A percentile compares a stretch with the other conserved stretches of the same genome.
phyloP scores from a whole-genome alignment of 2,888 invertebrate genomes.

The Tineola bisselliella region DNA sequence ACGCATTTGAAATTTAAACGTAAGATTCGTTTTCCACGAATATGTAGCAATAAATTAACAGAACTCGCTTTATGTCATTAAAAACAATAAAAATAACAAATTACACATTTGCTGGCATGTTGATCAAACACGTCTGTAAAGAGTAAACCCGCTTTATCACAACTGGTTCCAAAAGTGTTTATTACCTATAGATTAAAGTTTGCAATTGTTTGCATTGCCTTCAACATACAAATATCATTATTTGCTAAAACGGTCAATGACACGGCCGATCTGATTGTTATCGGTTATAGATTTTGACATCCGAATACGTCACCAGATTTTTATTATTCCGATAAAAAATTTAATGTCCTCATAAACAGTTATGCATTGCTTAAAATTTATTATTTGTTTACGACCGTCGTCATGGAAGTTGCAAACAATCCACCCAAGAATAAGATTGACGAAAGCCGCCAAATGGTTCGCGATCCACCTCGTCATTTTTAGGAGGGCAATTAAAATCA shows the following conservation, averaged over 20 bases:
- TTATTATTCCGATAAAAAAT: neutral
- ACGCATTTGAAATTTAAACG: neutral
- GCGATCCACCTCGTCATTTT: too few relatives aligned
- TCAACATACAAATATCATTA: neutral
- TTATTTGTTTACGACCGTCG: neutral
- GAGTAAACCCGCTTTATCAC: neutral
- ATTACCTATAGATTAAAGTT: neutral
- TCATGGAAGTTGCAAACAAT: too few relatives aligned
- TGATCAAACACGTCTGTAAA: slow-evolving; percentile 1
- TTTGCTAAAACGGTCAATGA: neutral
- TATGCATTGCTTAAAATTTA: neutral
- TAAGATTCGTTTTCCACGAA: neutral
- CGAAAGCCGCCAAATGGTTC: neutral
- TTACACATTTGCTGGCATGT: slow-evolving; percentile 1
- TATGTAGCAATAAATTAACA: neutral
- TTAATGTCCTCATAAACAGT: neutral
- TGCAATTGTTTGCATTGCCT: neutral
- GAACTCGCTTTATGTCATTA: neutral
- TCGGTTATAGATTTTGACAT: slow-evolving; percentile 3
- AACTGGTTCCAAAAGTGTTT: neutral
- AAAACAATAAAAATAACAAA: neutral
- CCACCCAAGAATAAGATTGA: neutral
- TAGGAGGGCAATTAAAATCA: neutral
- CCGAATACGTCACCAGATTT: neutral
- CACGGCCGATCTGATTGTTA: neutral